Evolutionary conservation across 2,797 vertebrate genomes (phyloP).

Genomic region (Enteromius anoplus): DNA sequence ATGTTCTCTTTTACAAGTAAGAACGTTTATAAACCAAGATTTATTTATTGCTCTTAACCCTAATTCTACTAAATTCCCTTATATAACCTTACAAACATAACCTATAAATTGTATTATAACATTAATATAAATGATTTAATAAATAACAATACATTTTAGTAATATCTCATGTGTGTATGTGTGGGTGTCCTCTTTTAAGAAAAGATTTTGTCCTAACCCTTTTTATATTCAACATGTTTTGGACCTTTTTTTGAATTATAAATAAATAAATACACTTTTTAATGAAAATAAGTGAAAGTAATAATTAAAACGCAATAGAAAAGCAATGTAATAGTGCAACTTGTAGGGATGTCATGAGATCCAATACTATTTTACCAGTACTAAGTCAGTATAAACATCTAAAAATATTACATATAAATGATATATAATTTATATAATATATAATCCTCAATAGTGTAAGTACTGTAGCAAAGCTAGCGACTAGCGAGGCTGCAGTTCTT

Average conservation of each 20-base stretch:
- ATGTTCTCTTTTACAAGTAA: constrained; percentile 99
- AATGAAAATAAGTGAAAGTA: background rate
- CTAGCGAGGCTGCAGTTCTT: background rate
- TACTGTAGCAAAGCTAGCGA: too few species aligned
- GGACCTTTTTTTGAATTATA: too few species aligned
- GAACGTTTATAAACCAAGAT: constrained; percentile 36
- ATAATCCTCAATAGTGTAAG: background rate
- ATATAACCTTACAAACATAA: background rate
- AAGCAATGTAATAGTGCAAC: background rate
- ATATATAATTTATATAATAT: too few species aligned
- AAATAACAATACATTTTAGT: background rate
- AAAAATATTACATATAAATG: too few species aligned
- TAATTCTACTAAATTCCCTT: background rate
- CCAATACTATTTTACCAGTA: background rate
- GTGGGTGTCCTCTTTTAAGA: background rate
- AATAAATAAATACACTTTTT: too few species aligned
- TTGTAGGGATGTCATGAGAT: background rate
- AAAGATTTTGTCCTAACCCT: too few species aligned
- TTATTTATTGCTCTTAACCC: background rate
- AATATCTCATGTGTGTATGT: background rate
- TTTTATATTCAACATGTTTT: too few species aligned
- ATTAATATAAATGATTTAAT: background rate
- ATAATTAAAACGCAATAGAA: background rate
- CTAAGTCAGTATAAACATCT: background rate
- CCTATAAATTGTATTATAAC: background rate